Evolutionary conservation across 2,888 invertebrate genomes (phyloP), one percentile per base, ranked within the genome.

Genomic region (Autographa gamma): DNA sequence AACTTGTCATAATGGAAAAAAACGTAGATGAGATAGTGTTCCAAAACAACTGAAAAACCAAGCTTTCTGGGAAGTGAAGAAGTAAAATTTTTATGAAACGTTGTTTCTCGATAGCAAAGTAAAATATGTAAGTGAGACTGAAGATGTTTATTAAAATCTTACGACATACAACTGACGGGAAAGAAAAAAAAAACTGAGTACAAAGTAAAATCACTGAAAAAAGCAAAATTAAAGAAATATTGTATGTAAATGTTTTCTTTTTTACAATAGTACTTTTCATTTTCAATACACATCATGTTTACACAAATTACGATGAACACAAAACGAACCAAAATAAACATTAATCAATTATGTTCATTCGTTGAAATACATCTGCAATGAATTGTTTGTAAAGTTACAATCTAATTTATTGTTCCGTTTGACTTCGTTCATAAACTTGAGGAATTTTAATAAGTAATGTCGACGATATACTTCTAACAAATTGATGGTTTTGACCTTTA

Each of bases 371-470:
- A 58, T 58, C 58, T 11, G 38, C n/a, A 54, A 32, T 60, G 3
- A 60, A 48, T 52, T 63, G 63, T 63, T 63, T 63, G 32, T 54
- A 54, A 63, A 34, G 52, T 54, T 32, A 34, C 63, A 54, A 34
- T 63, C 54, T 63, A 63, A 34, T 63, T 63, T 63, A 63, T 14
- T 63, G 34, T 63, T 34, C 11, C 52, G 34, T 63, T 63, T 63
- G 63, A 34, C 54, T 63, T 54, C 16, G 13, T 19, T 54, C 9
- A n/a, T 11, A 11, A 32, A 52, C 18, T 54, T 34, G 7, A 34
- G 34, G 19, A 63, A 63, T 34, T 32, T 34, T 65, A 38, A 19
- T 31, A 31, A 54, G 54, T 54, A 54, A 54, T 11, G 11, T 2
- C 54, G 19, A 9, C n/a, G 54, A 9, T 54, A 43, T 16, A 6